Base-by-base conservation (phyloP, 2,797 vertebrate species). In the Discoglossus pictus region DNA sequence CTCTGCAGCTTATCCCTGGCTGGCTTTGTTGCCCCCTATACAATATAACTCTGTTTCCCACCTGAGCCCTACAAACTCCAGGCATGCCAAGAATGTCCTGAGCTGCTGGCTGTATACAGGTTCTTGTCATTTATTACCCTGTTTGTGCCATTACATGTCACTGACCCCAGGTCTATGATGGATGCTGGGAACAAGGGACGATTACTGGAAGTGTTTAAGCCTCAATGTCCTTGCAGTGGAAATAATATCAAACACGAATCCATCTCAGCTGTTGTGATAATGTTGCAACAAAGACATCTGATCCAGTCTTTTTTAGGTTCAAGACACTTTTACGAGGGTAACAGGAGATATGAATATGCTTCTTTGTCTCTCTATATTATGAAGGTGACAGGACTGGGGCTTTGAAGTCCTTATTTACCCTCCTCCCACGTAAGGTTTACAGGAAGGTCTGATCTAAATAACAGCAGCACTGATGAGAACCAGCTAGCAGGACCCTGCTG, bases 291-390 rank as follows among this genome's bases (percentile, higher is more conserved):
- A 11, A 10, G 60, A 63, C 43, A 70, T 56, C 17, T 24, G 67
- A 70, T 56, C 36, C n/a, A 27, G 44, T 13, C 38, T 10, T 68
- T 55, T 47, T 53, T 35, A 47, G 59, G 23, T 12, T 8, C 42
- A 34, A 61, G 50, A 46, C 50, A 38, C 51, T 55, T 69, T 63
- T 63, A 70, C 43, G 36, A 51, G 42, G 43, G 53, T 40, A 55
- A 34, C 24, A 35, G 24, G 36, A 43, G 20, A 38, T 15, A 31
- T 56, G 24, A 40, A 43, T 27, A 35, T 23, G 21, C 43, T 27
- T 50, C 53, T 55, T 70, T 70, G 67, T 70, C 60, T 58, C 31
- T 11, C 13, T 20, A 42, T 55, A 38, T 70, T 42, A 63, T 63
- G 35, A 63, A 21, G 51, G 52, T 50, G 59, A 47, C 59, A 2